Percentiles rank a stretch among this genome's conserved stretches.
Conservation (phyloP, 2,888 invertebrate species). For the Cyclophora punctaria region DNA sequence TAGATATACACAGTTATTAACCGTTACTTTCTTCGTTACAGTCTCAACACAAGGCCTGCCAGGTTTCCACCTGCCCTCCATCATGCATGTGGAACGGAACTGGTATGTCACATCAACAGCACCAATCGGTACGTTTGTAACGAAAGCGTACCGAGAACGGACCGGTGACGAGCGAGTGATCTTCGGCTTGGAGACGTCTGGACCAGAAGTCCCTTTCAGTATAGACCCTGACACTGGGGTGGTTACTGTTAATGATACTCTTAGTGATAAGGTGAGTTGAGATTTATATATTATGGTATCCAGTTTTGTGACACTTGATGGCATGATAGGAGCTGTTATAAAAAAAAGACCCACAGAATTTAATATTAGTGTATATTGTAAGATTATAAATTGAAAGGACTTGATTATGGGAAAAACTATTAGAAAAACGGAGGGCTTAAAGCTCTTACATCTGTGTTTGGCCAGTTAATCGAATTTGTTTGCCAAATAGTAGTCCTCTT, state of each 20-base stretch:
- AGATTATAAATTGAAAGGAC: too few species aligned
- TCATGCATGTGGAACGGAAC: slow-evolving; percentile 81
- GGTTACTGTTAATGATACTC: slow-evolving; percentile 85
- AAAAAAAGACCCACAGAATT: too few species aligned
- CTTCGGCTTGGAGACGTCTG: slow-evolving; percentile 80
- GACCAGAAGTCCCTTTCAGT: slow-evolving; percentile 80
- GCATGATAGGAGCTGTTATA: too few species aligned
- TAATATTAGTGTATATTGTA: too few species aligned
- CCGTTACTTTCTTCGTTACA: slow-evolving; percentile 31
- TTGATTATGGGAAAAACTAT: too few species aligned
- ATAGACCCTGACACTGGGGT: slow-evolving; percentile 85
- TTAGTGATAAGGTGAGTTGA: slow-evolving; percentile 80
- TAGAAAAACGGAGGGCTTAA: too few species aligned
- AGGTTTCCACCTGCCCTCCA: slow-evolving; percentile 78
- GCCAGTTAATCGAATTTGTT: too few species aligned
- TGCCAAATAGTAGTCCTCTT: too few species aligned
- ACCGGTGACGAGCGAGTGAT: slow-evolving; percentile 77
- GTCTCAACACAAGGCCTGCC: slow-evolving; percentile 62
- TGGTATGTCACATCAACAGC: slow-evolving; percentile 85
- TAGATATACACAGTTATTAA: background rate
- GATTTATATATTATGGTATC: background rate
- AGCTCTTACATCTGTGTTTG: too few species aligned
- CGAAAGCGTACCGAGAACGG: slow-evolving; percentile 80
- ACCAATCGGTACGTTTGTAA: slow-evolving; percentile 81
- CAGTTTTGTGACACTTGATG: background rate